Evolutionary conservation across 2,888 invertebrate species (phyloP).

Genomic region (Prosapia bicincta): DNA sequence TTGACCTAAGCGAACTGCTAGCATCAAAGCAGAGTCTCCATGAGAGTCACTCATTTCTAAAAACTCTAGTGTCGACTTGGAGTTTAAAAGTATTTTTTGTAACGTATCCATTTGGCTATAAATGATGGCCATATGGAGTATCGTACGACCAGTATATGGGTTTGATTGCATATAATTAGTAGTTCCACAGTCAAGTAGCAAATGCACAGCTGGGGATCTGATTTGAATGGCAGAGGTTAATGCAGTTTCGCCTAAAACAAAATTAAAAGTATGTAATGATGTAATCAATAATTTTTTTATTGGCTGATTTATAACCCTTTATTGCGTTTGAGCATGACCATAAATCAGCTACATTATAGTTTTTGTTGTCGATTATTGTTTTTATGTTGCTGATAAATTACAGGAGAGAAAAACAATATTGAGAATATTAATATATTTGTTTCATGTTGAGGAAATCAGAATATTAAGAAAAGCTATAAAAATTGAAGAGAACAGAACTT

Average conservation of each 20-base stretch:
- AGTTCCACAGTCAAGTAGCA: background rate
- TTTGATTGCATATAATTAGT: conserved; percentile 2
- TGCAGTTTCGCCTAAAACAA: conserved; percentile 16
- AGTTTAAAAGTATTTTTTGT: background rate
- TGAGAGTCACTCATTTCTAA: background rate
- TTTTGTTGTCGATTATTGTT: no score
- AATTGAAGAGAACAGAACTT: no score
- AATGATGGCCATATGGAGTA: background rate
- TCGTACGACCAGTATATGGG: conserved; percentile 2
- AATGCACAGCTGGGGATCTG: background rate
- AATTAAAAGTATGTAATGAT: no score
- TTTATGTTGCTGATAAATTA: no score
- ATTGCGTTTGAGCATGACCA: no score
- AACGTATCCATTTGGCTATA: background rate
- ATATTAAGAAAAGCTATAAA: no score
- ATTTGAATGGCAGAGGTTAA: background rate
- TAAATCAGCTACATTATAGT: no score
- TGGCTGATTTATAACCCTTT: no score
- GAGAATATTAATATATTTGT: no score
- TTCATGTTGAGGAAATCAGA: no score
- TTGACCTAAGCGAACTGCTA: conserved; percentile 5
- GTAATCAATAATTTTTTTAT: no score
- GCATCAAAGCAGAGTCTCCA: conserved; percentile 12
- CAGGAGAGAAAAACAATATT: no score
- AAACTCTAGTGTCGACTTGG: background rate